A percentile compares a stretch with the other conserved stretches of the same genome.
phyloP scores from a whole-genome alignment of 1,140 invertebrate genomes.

The Pogonomyrmex barbatus region DNA sequence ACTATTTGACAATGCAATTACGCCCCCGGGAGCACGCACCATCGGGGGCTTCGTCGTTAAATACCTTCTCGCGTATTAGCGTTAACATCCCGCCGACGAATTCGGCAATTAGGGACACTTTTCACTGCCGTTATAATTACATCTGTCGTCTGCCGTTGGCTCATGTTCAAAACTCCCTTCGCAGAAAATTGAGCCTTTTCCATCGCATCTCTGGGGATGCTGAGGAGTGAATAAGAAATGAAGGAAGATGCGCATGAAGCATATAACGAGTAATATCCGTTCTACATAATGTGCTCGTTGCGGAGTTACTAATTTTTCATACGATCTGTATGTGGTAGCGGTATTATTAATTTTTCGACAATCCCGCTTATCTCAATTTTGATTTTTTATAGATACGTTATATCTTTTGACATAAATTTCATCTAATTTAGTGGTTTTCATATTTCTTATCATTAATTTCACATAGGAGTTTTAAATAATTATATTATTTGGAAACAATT shows the following conservation, averaged over 20 bases:
- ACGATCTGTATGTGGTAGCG: not conserved
- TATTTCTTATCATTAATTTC: not conserved
- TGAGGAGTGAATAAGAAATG: slow-evolving; percentile 31
- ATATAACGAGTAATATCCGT: slow-evolving; percentile 28
- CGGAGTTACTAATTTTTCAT: slow-evolving; percentile 22
- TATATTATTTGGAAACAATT: slow-evolving; percentile 1
- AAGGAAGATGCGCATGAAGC: slow-evolving; percentile 11
- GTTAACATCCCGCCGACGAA: slow-evolving; percentile 46
- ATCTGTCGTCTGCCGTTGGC: slow-evolving; percentile 56
- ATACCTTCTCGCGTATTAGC: slow-evolving; percentile 36
- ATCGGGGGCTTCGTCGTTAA: slow-evolving; percentile 23
- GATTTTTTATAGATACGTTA: not conserved
- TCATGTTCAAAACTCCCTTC: slow-evolving; percentile 61
- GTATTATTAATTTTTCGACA: slow-evolving; percentile 19
- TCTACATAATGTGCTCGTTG: slow-evolving; percentile 3
- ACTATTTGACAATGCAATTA: slow-evolving; percentile 47
- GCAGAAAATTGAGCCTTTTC: slow-evolving; percentile 10
- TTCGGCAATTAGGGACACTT: slow-evolving; percentile 72
- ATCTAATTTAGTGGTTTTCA: not conserved
- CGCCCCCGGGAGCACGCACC: slow-evolving; percentile 1
- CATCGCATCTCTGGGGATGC: slow-evolving; percentile 1
- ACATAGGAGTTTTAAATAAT: not conserved
- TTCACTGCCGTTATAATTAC: slow-evolving; percentile 69
- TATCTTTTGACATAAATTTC: not conserved
- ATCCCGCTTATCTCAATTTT: not conserved